Conservation (phyloP, 2,797 vertebrate species). For the Erethizon dorsatum region DNA sequence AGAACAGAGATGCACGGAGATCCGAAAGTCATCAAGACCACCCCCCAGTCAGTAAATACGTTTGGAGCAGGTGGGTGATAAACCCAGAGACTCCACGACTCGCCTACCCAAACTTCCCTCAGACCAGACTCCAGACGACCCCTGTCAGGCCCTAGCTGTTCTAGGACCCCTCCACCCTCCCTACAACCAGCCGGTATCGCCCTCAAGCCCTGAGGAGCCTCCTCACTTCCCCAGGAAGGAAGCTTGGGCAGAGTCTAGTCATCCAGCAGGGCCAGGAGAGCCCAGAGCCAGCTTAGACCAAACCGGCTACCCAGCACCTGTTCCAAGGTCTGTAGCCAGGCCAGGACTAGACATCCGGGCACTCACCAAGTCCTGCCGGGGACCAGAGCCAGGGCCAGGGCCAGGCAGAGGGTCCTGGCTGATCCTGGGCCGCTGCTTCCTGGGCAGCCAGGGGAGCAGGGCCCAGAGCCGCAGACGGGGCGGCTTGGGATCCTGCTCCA, state of each 20-base stretch:
- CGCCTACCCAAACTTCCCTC: background rate
- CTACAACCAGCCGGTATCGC: background rate
- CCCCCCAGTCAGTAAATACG: background rate
- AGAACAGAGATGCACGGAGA: background rate
- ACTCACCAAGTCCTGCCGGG: slow-evolving; percentile 84
- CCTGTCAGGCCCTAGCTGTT: background rate
- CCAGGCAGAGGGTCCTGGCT: slow-evolving; percentile 84
- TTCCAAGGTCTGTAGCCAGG: background rate
- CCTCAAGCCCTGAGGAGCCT: background rate
- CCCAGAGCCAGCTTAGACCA: slow-evolving; percentile 35
- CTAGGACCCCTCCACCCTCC: background rate
- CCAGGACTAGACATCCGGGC: slow-evolving; percentile 37
- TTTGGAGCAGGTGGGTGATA: background rate
- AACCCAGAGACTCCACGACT: background rate
- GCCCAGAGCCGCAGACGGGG: slow-evolving; percentile 88
- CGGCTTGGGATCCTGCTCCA: slow-evolving; percentile 89
- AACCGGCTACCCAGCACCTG: slow-evolving; percentile 41
- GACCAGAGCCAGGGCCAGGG: slow-evolving; percentile 79
- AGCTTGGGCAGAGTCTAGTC: slow-evolving; percentile 13
- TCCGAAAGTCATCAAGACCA: background rate
- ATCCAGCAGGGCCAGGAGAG: slow-evolving; percentile 3
- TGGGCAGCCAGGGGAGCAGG: slow-evolving; percentile 88
- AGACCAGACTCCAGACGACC: background rate
- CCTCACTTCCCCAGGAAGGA: slow-evolving; percentile 62
- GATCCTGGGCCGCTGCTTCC: slow-evolving; percentile 88